Conservation (phyloP, 2,888 invertebrate genomes). For the Lasioglossum oenotherae region DNA sequence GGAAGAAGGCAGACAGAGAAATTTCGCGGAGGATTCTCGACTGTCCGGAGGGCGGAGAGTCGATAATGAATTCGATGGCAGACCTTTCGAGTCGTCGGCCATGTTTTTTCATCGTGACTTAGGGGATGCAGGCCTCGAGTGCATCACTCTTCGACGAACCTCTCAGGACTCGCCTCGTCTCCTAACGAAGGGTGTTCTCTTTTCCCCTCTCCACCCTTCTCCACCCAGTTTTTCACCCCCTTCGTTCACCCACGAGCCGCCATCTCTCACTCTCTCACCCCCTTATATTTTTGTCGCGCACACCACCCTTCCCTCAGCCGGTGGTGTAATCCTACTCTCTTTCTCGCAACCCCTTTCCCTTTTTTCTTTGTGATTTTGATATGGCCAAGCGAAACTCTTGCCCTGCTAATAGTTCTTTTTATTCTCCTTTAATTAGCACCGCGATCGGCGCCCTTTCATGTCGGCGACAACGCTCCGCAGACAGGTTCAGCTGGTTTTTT, state of each 20-base stretch:
- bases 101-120: slow-evolving; percentile 78
- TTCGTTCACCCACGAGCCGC: slow-evolving; percentile 12
- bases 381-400: slow-evolving; percentile 58
- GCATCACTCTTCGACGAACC: slow-evolving; percentile 81
- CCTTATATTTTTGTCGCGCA: slow-evolving; percentile 29
- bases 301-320: slow-evolving; percentile 28
- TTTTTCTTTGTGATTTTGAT: slow-evolving; percentile 58
- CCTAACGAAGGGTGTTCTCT: slow-evolving; percentile 74
- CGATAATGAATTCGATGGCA: slow-evolving; percentile 72
- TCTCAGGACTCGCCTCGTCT: slow-evolving; percentile 79
- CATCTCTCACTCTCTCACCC: slow-evolving; percentile 24
- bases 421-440: slow-evolving; percentile 57
- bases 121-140: slow-evolving; percentile 81
- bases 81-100: slow-evolving; percentile 75
- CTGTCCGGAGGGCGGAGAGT: slow-evolving; percentile 62
- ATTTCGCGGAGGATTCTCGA: slow-evolving; percentile 36
- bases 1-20: neutral
- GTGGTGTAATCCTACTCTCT: slow-evolving; percentile 51
- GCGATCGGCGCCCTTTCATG: slow-evolving; percentile 52
- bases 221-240: neutral
- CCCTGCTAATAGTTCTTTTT: slow-evolving; percentile 53
- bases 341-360: slow-evolving; percentile 49
- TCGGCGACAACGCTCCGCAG: slow-evolving; percentile 32
- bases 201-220: slow-evolving; percentile 28
- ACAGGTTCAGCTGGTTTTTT: slow-evolving; percentile 29